Evolutionary conservation across 2,797 vertebrate species (phyloP), one percentile per base, ranked within the genome.

Genomic region (Darevskia nairensis): DNA sequence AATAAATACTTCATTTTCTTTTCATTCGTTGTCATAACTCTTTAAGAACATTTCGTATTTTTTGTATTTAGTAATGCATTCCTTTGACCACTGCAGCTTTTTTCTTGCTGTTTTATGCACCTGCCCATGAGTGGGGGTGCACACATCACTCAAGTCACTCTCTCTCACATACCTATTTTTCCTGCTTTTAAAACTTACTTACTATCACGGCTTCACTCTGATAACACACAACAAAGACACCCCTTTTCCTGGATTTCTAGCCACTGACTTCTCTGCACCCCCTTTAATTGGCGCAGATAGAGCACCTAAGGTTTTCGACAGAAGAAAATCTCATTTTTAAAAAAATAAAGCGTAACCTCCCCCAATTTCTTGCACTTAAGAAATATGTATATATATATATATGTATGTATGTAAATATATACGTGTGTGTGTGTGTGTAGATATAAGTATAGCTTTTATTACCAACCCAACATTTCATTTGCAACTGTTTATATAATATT

Each of bases 361-460:
- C 88, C 89, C 69, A 69, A 82, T 66, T 55, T 86, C 69, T 92
- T 88, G 88, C 72, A n/a, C 0, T 79, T 91, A 96, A 96, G 92
- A 96, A 96, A 93, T 91, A 90, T 61, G 29, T 91, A 87, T 83
- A 86, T 93, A 92, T 88, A 88, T 94, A 93, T 23, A 92, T 90
- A 91, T 50, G 29, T 92, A 86, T 83, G 85, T 11, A 17, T 69
- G 89, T 88, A 90, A 93, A 86, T 84, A 91, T 93, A 93, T 32
- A 13, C 25, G 3, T 32, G 21, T 74, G 25, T 85, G 39, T 39
- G 23, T 32, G 5, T 35, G n/a, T 71, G 3, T 95, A 96, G 91
- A 95, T 95, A 94, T 94, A 93, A 89, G 93, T 96, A 96, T 93
- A 95, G 59, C 75, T 96, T 97, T 97, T 97, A 92, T 91, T 93